Base-by-base conservation (phyloP, 2,797 vertebrate genomes). In the Pseudochirops cupreus region DNA sequence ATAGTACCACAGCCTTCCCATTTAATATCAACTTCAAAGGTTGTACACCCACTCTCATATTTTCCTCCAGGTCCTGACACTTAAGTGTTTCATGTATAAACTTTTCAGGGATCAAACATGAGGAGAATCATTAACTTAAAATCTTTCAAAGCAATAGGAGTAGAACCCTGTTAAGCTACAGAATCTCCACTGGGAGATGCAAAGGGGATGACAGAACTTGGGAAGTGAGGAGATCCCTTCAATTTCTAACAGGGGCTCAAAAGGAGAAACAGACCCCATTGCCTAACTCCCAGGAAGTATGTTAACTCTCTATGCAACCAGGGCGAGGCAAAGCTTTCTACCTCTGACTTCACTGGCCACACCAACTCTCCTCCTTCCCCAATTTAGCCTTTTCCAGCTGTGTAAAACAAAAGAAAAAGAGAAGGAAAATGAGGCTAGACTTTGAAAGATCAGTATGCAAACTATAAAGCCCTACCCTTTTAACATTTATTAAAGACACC, bases 51-150 rank as follows among this genome's bases (percentile, higher is more conserved):
- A 5, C 46, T 26, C 21, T 9, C 24, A 10, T 62, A 54, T 56
- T 59, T 50, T 74, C 1, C n/a, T 29, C 53, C 39, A 10, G 89
- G 33, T 54, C 55, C 57, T 0, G 13, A 46, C 1, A 0, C 0
- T 1, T 0, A 0, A 5, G 0, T 0, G 55, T 54, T 56, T 93
- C 21, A 12, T 3, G 52, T 6, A 82, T 12, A 31, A 7, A 5
- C n/a, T 24, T 14, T 1, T 0, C 28, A 92, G 89, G 54, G 10
- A 46, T 55, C n/a, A 13, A 87, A 56, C 1, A 0, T 2, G 12
- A 67, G 33, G 5, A 74, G 67, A 46, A 16, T 31, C 12, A 26
- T 58, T 91, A 89, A 33, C 89, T 91, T 56, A 46, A 74, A 26
- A n/a, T 0, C 7, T 24, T 46, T 21, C 67, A 53, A 92, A 95